Evolutionary conservation across 1,140 invertebrate genomes (phyloP), one percentile per base, ranked within the genome.

Genomic region (Trichogramma pretiosum): DNA sequence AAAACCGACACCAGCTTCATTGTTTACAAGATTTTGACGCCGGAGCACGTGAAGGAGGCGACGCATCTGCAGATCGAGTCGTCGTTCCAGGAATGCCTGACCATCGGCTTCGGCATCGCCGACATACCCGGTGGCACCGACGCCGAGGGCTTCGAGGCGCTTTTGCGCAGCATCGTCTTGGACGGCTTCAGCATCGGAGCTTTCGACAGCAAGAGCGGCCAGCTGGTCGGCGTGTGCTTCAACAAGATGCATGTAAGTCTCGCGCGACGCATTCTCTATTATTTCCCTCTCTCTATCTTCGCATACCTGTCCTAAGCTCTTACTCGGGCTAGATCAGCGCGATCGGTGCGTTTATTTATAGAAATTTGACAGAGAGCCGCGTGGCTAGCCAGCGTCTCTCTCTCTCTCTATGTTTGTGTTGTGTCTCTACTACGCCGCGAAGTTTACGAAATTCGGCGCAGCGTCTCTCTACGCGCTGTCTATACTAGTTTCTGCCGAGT

Each of bases 171-270:
- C 28, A 52, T 57, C 11, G 55, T 60, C 26, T 57, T 55, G 10
- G 63, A 65, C 36, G 55, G 53, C 9, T 46, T 57, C 16, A 61
- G 52, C 18, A 41, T 63, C 42, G 49, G 61, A 3, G 63, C 61
- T 8, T 43, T 63, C n/a, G 56, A 62, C 34, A 56, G 36, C 2
- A 43, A 48, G 14, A 57, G 54, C 17, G 52, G 52, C 19, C n/a
- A 56, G 50, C 53, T 65, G 24, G 56, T 61, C 28, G 63, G 52
- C 17, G 63, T 59, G 22, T 54, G 54, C 26, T 62, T 62, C 48
- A 63, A 62, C 46, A 65, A 65, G 52, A 33, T 63, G 8, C 60
- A 61, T 47, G 62, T 56, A 37, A 60, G 56, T 60, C n/a, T 19
- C 23, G 19, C n/a, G 19, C 23, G 19, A 18, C 22, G 35, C 5